Evolutionary conservation across 1,140 invertebrate genomes (phyloP).

Genomic region (Nephotettix cincticeps): DNA sequence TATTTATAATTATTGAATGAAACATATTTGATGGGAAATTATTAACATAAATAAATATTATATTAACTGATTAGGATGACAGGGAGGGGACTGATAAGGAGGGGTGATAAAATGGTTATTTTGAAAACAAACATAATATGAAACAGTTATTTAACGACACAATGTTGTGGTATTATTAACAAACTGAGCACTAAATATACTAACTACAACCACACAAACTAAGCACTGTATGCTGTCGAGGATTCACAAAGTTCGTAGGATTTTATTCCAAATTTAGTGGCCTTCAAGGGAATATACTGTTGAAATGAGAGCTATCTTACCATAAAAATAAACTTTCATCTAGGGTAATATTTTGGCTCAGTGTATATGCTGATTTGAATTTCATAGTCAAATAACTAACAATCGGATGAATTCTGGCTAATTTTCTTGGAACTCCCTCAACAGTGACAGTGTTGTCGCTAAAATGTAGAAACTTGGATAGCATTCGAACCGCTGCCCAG

Average conservation of each 20-base stretch:
- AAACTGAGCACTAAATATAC: no score
- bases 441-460: not conserved
- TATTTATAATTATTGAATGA: no score
- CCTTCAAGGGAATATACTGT: constrained; percentile 45
- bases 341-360: constrained; percentile 39
- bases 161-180: no score
- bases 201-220: no score
- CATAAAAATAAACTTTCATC: constrained; percentile 43
- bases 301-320: constrained; percentile 44
- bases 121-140: no score
- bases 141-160: no score
- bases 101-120: no score
- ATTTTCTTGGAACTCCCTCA: not conserved
- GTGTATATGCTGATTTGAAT: constrained; percentile 34
- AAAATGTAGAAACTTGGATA: constrained; percentile 4
- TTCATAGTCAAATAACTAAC: constrained; percentile 3
- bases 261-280: constrained; percentile 44
- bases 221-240: no score
- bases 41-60: no score
- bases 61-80: no score
- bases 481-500: not conserved
- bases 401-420: not conserved
- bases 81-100: no score
- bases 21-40: no score
- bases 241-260: constrained; percentile 41